Base-by-base conservation (phyloP, 2,113 vertebrate species). In the Sapayoa aenigma region DNA sequence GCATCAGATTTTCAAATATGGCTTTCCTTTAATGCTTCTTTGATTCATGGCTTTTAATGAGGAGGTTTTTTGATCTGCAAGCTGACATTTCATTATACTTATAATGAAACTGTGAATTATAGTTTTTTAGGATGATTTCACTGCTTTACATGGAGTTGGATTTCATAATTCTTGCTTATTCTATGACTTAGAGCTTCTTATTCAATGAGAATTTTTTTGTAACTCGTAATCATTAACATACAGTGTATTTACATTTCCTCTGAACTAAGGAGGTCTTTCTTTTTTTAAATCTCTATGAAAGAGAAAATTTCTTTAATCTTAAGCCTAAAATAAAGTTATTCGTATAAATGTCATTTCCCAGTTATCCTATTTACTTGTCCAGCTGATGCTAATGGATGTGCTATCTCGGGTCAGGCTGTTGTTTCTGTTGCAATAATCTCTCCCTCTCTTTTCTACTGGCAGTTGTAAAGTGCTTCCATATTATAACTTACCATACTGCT, bases 21-120 rank as follows among this genome's bases (percentile, higher is more conserved):
- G 68, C 25, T 89, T 62, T 87, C 55, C 31, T 91, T 93, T 79
- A 82, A 87, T 27, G 28, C 3, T 84, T 80, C 90, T 92, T 92
- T 95, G 62, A 91, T 91, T 87, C 39, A 16, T 11, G 8, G 33
- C 23, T 91, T 95, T 89, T 93, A 84, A 89, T 66, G 66, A 89
- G 46, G 73, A 65, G 4, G 73, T 87, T 78, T 11, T 89, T 93
- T 95, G 81, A 87, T 94, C 78, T 95, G 58, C 21, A 79, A 83
- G 50, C 33, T 81, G 49, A 37, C 15, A 89, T 85, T 96, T 91
- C 84, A 84, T 87, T 89, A 80, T 41, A 52, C 4, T 69, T 83
- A 39, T 9, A 73, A 85, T 39, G 22, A 96, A 86, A 78, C n/a
- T n/a, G 8, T n/a, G 44, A 84, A 91, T 89, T 78, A 49, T 9